Percentiles rank a stretch among this genome's conserved stretches.
phyloP scores from a whole-genome alignment of 1,140 invertebrate species.

The Notospermus geniculatus region DNA sequence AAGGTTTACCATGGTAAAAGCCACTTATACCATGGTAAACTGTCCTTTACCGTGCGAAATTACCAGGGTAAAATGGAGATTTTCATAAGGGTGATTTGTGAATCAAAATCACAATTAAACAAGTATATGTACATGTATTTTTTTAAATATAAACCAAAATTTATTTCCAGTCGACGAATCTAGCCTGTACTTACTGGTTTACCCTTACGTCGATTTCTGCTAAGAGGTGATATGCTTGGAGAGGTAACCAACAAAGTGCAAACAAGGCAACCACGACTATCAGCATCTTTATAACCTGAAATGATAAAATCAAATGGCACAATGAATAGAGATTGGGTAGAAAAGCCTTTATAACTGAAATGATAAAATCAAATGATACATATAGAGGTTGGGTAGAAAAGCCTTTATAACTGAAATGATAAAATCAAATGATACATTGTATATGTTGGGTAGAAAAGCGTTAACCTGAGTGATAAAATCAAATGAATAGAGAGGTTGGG shows the following conservation, averaged over 20 bases:
- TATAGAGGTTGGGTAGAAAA: not conserved
- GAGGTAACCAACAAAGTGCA: conserved; percentile 57
- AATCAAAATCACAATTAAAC: not conserved
- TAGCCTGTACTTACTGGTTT: conserved; percentile 53
- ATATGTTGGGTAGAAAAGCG: too few species aligned
- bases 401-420: conserved; percentile 50
- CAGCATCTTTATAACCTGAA: conserved; percentile 57
- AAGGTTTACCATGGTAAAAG: too few species aligned
- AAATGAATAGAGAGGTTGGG: not conserved
- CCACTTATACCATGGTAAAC: too few species aligned
- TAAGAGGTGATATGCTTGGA: conserved; percentile 50
- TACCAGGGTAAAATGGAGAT: too few species aligned
- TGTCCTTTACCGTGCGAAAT: too few species aligned
- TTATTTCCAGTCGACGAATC: not conserved
- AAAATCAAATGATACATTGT: conserved; percentile 2
- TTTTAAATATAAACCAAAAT: not conserved
- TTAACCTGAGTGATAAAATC: too few species aligned
- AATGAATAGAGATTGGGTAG: too few species aligned
- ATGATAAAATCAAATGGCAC: conserved; percentile 13
- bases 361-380: too few species aligned
- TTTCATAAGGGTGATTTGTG: too few species aligned
- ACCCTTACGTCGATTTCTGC: conserved; percentile 44
- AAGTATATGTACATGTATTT: not conserved
- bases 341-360: too few species aligned
- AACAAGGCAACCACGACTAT: conserved; percentile 57